Evolutionary conservation across 2,888 invertebrate genomes (phyloP).

Genomic region (Ochropacha duplaris): DNA sequence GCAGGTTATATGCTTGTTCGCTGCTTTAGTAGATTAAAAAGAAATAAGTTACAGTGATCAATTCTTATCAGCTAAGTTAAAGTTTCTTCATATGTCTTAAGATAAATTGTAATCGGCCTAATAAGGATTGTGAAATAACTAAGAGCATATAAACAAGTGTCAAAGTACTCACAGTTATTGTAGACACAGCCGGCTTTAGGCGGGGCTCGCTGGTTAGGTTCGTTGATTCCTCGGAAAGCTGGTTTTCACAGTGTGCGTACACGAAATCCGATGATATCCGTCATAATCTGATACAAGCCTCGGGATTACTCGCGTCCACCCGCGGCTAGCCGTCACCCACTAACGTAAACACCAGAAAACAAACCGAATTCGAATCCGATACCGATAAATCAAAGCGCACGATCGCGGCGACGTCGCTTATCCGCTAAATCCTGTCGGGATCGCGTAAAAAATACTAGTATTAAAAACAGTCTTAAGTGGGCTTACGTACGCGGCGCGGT

Average conservation of each 20-base stretch:
- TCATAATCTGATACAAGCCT: constrained; percentile 79
- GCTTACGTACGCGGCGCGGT: constrained; percentile 85
- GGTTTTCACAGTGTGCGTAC: constrained; percentile 65
- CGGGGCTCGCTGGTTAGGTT: constrained; percentile 30
- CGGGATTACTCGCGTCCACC: constrained; percentile 72
- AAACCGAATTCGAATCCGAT: constrained; percentile 73
- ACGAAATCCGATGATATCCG: constrained; percentile 76
- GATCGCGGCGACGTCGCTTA: constrained; percentile 78
- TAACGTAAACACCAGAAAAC: constrained; percentile 80
- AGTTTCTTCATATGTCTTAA: too few species aligned
- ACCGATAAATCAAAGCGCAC: constrained; percentile 82
- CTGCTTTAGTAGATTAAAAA: too few species aligned
- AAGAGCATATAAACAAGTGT: constrained; percentile 8
- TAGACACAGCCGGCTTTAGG: constrained; percentile 31
- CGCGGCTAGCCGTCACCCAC: constrained; percentile 75
- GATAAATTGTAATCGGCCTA: too few species aligned
- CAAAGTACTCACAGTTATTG: constrained; percentile 56
- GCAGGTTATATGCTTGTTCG: too few species aligned
- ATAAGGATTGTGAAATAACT: too few species aligned
- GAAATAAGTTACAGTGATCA: too few species aligned
- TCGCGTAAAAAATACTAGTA: constrained; percentile 86
- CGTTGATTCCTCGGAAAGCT: constrained; percentile 50
- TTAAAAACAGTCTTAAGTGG: constrained; percentile 89
- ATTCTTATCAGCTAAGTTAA: too few species aligned
- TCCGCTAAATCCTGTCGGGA: constrained; percentile 83